These are phyloP conservation scores for Epinephelus malabaricus DNA, from an alignment of 2,797 vertebrate species.

Conservation along the genomic window DNA sequence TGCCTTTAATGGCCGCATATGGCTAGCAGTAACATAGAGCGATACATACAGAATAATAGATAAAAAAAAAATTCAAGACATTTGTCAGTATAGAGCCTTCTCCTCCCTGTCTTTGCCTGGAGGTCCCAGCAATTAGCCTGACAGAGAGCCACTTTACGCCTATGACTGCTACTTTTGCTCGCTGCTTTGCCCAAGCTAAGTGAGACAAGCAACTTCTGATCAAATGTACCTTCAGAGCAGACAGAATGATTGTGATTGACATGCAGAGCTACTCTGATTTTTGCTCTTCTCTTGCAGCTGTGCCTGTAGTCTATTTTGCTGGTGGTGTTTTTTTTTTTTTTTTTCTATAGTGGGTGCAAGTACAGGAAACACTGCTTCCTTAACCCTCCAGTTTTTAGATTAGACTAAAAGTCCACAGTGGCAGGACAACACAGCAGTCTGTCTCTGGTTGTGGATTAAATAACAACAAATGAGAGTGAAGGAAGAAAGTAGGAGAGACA, in stretches of 20 bases:
- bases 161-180: too few species aligned
- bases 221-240: slow-evolving; percentile 1
- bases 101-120: not conserved
- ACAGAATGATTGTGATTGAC: not conserved
- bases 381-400: not conserved
- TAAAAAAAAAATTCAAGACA: not conserved
- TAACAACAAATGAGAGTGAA: slow-evolving; percentile 12
- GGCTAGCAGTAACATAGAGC: not conserved
- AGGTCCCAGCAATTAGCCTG: not conserved
- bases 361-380: not conserved
- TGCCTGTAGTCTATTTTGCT: not conserved
- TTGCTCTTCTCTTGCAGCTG: not conserved
- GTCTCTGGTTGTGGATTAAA: slow-evolving; percentile 23
- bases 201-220: not conserved
- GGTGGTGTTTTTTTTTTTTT: not conserved
- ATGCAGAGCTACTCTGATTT: not conserved
- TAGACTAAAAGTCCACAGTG: not conserved
- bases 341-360: not conserved
- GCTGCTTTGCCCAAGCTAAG: not conserved
- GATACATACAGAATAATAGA: not conserved
- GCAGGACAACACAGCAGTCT: not conserved
- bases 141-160: too few species aligned
- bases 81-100: not conserved
- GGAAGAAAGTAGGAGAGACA: slow-evolving; percentile 7
- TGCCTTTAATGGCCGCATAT: not conserved